phyloP scores from a whole-genome alignment of 2,888 invertebrate species.

The Cerastis rubricosa region DNA sequence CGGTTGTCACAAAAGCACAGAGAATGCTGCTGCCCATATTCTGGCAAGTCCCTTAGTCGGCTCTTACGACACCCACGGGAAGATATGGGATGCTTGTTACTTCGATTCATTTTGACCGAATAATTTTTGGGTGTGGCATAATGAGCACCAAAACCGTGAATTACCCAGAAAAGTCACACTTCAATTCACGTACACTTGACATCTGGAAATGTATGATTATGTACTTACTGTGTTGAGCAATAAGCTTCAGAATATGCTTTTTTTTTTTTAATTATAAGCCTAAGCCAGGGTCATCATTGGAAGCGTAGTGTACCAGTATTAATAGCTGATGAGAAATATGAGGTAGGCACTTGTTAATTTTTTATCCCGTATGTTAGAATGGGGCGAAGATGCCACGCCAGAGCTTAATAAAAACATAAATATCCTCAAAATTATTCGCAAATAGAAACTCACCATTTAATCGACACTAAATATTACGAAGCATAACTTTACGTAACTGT shows the following conservation, averaged over 20 bases:
- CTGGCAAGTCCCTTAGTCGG: too few species aligned
- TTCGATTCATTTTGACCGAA: background rate
- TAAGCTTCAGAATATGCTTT: too few species aligned
- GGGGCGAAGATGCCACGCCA: background rate
- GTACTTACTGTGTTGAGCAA: too few species aligned
- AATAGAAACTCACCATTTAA: constrained; percentile 14
- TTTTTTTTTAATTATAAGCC: too few species aligned
- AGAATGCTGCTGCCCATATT: too few species aligned
- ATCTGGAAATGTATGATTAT: too few species aligned
- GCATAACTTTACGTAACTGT: constrained; percentile 44
- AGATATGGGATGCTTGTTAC: background rate
- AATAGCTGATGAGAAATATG: too few species aligned
- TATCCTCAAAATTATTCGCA: background rate
- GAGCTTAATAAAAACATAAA: background rate
- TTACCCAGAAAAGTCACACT: background rate
- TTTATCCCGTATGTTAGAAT: background rate
- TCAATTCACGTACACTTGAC: too few species aligned
- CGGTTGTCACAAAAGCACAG: too few species aligned
- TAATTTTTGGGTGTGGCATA: background rate
- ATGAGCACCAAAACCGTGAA: background rate
- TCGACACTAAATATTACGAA: constrained; percentile 29
- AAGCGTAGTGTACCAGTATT: background rate
- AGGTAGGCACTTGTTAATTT: background rate
- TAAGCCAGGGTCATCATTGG: background rate
- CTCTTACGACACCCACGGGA: too few species aligned